A percentile compares a stretch with the other conserved stretches of the same genome.
These are phyloP conservation scores for Piscicola geometra DNA, from an alignment of 2,888 invertebrate genomes.

Conservation along the genomic window DNA sequence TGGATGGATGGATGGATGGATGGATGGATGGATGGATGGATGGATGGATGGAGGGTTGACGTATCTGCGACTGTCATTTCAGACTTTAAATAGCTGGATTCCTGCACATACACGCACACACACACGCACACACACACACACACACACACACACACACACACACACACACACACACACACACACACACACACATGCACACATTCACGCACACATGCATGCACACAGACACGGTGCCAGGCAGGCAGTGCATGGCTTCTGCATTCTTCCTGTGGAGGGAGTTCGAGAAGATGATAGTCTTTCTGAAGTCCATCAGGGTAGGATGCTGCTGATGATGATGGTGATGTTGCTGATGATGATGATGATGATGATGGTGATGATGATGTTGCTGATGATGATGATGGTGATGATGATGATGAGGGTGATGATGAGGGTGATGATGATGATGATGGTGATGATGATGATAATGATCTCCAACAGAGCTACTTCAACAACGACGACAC, in stretches of 20 bases:
- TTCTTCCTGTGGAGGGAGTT: constrained; percentile 67
- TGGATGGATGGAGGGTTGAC: not conserved
- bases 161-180: constrained; percentile 13
- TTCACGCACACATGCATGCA: too few relatives aligned
- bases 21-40: constrained; percentile 9
- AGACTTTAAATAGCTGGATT: too few relatives aligned
- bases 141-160: constrained; percentile 13
- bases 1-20: constrained; percentile 5
- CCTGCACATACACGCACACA: not conserved
- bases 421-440: not conserved
- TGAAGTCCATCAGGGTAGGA: not conserved
- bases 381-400: not conserved
- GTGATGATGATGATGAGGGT: not conserved
- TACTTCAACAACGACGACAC: constrained; percentile 84
- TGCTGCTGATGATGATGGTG: not conserved
- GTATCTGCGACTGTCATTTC: too few relatives aligned
- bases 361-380: too few relatives aligned
- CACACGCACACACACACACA: constrained; percentile 11
- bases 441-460: not conserved
- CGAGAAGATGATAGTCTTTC: constrained; percentile 39
- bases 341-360: too few relatives aligned
- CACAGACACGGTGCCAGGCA: not conserved
- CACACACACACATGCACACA: constrained; percentile 11
- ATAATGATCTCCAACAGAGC: constrained; percentile 61
- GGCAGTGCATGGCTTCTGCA: constrained; percentile 53